A percentile compares a stretch with the other conserved stretches of the same genome.
These are phyloP conservation scores for Drosophila paranaensis DNA, from an alignment of 2,888 invertebrate species.

Conservation along the genomic window DNA sequence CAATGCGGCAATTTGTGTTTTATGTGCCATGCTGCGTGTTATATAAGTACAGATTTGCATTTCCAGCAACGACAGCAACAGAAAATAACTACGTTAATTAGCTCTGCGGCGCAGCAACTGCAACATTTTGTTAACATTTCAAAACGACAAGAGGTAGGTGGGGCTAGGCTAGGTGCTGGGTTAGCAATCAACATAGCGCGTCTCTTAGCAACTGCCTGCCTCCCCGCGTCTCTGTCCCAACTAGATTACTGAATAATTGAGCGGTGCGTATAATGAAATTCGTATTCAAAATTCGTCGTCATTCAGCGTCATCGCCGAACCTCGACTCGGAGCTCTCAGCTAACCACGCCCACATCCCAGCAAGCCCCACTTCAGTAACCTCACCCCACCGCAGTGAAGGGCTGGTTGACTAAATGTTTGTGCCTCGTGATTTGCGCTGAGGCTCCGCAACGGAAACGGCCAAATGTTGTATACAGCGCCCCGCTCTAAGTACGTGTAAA, in stretches of 20 bases:
- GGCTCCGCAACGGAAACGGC: constrained; percentile 34
- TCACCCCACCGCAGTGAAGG: too few species aligned
- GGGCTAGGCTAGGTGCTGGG: not conserved
- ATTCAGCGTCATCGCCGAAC: constrained; percentile 59
- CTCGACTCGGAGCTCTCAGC: constrained; percentile 2
- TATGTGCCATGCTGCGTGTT: constrained; percentile 24
- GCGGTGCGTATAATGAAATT: constrained; percentile 78
- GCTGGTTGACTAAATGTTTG: constrained; percentile 60
- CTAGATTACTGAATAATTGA: constrained; percentile 80
- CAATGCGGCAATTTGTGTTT: constrained; percentile 50
- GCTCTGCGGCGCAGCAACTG: constrained; percentile 55
- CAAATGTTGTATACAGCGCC: constrained; percentile 25
- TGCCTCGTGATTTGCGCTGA: constrained; percentile 42
- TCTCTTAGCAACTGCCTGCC: constrained; percentile 1
- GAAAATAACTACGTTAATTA: constrained; percentile 49
- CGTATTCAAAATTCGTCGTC: constrained; percentile 80
- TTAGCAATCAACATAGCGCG: constrained; percentile 36
- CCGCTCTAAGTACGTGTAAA: constrained; percentile 30
- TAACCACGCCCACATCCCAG: constrained; percentile 2
- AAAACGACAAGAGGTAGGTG: constrained; percentile 16
- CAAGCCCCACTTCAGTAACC: not conserved
- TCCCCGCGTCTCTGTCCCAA: constrained; percentile 24
- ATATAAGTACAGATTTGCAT: constrained; percentile 34
- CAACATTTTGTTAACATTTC: constrained; percentile 71
- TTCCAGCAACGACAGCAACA: constrained; percentile 25